phyloP scores from a whole-genome alignment of 2,888 invertebrate genomes.

The Tricholauxania praeusta region DNA sequence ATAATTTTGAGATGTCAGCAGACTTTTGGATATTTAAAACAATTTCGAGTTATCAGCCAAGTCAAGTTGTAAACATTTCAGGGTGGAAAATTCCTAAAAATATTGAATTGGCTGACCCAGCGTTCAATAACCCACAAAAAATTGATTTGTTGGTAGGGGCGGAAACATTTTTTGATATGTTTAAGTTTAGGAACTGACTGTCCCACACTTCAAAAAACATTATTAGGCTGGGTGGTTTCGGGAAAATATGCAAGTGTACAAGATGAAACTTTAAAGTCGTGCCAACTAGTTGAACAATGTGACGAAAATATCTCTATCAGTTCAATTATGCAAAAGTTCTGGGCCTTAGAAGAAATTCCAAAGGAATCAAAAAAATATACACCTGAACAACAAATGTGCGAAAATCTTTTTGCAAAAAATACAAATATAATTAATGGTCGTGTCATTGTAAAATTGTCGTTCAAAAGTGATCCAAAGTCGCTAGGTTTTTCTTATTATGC shows the following conservation, averaged over 20 bases:
- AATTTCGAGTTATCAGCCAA: slow-evolving; percentile 28
- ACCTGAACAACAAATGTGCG: no score
- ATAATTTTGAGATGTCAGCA: no score
- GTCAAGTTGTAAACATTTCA: not conserved
- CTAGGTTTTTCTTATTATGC: not conserved
- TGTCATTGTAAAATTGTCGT: no score
- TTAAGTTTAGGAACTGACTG: no score
- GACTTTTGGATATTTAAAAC: slow-evolving; percentile 26
- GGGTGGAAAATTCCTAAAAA: slow-evolving; percentile 29
- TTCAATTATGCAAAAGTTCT: slow-evolving; percentile 31
- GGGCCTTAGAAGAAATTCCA: slow-evolving; percentile 37
- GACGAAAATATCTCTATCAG: not conserved
- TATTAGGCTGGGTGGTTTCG: slow-evolving; percentile 33
- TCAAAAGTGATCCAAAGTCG: slow-evolving; percentile 1
- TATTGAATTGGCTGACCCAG: slow-evolving; percentile 28
- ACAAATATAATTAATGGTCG: not conserved
- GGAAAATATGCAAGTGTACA: slow-evolving; percentile 17
- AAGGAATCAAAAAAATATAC: slow-evolving; percentile 4
- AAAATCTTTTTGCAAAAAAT: not conserved
- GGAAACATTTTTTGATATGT: no score
- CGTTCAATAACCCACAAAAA: slow-evolving; percentile 21
- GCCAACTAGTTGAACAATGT: no score
- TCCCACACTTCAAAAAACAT: slow-evolving; percentile 35
- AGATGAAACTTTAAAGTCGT: not conserved
- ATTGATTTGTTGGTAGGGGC: no score